Evolutionary conservation across 2,797 vertebrate species (phyloP).

Genomic region (Pangasius larnaudii): DNA sequence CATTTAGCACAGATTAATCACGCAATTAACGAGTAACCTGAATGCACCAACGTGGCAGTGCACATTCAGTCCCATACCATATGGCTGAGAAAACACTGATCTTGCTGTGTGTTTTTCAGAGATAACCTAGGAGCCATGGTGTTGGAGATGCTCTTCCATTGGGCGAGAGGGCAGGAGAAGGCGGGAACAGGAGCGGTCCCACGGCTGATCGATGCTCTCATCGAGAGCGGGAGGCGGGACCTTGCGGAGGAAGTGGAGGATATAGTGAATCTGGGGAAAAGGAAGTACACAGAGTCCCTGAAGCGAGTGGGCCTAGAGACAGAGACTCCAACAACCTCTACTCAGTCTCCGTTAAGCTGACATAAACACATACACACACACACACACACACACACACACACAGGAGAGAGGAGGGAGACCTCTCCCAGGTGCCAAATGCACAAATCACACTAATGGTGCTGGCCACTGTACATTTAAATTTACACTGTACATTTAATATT

Average conservation of each 20-base stretch:
- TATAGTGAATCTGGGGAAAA: conserved; percentile 84
- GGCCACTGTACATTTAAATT: not conserved
- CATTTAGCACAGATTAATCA: not conserved
- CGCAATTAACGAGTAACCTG: not conserved
- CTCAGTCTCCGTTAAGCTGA: conserved; percentile 48
- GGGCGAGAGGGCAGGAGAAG: conserved; percentile 83
- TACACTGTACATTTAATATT: not conserved
- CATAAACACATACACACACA: not conserved
- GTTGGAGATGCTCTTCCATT: conserved; percentile 90
- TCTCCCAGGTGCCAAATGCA: not conserved
- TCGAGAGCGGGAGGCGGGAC: conserved; percentile 85
- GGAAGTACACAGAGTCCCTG: conserved; percentile 87
- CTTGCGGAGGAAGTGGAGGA: conserved; percentile 87
- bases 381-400: not conserved
- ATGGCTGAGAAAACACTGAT: not conserved
- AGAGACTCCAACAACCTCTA: conserved; percentile 38
- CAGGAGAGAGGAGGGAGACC: conserved; percentile 56
- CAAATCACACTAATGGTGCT: conserved; percentile 31
- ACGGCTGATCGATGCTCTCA: conserved; percentile 82
- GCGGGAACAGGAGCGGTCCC: conserved; percentile 73
- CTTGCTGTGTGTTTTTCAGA: conserved; percentile 64
- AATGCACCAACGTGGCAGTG: not conserved
- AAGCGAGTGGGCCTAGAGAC: conserved; percentile 84
- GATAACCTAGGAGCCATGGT: conserved; percentile 86
- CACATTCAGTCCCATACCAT: not conserved